Base-by-base conservation (phyloP, 1,140 invertebrate genomes). In the Matsumurasca onukii region DNA sequence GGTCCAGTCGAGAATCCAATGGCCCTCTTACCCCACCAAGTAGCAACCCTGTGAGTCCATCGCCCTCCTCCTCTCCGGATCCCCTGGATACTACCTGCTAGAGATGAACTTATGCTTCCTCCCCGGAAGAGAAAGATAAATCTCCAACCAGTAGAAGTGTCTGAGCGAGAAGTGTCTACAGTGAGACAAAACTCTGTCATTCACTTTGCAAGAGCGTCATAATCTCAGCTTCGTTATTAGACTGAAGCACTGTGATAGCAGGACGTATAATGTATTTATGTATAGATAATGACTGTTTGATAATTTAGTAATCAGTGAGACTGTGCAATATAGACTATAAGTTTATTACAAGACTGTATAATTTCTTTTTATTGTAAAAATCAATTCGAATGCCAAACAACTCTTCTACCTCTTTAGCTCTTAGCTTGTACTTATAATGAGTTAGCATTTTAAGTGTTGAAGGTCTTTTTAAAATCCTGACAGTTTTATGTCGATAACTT, bases 121-220 rank as follows among this genome's bases (percentile, higher is more conserved):
- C 86, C 89, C 2, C 80, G 91, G 49, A 94, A 94, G 79, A 83
- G 91, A 2, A 92, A 91, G 76, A 86, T 91, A 80, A 92, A 92
- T 73, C 84, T 89, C 62, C 85, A 89, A 68, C 87, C 86, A 0
- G 86, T 88, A 82, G 85, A 88, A 70, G 73, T 80, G 30, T 78
- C 75, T 75, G 81, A 81, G 75, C 83, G 25, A 72, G 78, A 64
- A 74, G 66, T 73, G 12, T 70, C 78, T 70, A 71, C 80, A 70
- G 79, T 84, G 71, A 80, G 91, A 55, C 88, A 91, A 74, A 91
- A 85, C 71, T 91, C 90, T 0, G 91, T 93, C 48, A 93, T 93
- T 72, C 89, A 92, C 66, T 93, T 91, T 76, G 91, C 91, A 9
- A 86, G 87, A 70, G 86, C 90, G 15, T 87, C 86, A 13, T 73